Conservation (phyloP, 2,113 vertebrate species). For the Platanista minor region DNA sequence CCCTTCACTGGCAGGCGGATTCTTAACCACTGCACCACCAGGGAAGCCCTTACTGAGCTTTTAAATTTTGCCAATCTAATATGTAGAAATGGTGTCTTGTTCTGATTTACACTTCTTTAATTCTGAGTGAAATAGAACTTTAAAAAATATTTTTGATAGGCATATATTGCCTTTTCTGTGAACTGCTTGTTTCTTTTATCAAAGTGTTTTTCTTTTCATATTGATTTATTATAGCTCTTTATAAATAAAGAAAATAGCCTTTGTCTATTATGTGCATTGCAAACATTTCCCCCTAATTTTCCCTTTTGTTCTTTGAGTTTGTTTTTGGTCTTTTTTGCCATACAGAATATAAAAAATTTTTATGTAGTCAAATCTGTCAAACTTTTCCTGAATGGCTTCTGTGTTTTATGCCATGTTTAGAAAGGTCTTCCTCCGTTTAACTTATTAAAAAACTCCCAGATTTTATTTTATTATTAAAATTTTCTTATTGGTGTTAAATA, state of each 20-base stretch:
- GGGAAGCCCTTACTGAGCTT: neutral
- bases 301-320: neutral
- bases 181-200: neutral
- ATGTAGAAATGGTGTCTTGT: neutral
- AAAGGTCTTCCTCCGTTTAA: neutral
- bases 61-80: neutral
- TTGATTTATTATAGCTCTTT: neutral
- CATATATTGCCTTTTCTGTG: neutral
- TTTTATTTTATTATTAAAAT: neutral
- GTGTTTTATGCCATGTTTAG: neutral
- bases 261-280: neutral
- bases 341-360: neutral
- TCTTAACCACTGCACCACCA: too few species aligned
- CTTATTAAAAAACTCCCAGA: neutral
- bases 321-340: neutral
- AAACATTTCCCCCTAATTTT: neutral
- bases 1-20: too few species aligned
- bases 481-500: neutral
- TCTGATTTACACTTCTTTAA: neutral
- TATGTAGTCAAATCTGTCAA: neutral
- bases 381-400: neutral
- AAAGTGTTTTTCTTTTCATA: neutral
- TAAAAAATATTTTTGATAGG: neutral
- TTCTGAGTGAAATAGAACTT: neutral
- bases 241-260: neutral